These are phyloP conservation scores for Pachliopta kotzebuea DNA, from an alignment of 2,888 invertebrate species.

Conservation along the genomic window DNA sequence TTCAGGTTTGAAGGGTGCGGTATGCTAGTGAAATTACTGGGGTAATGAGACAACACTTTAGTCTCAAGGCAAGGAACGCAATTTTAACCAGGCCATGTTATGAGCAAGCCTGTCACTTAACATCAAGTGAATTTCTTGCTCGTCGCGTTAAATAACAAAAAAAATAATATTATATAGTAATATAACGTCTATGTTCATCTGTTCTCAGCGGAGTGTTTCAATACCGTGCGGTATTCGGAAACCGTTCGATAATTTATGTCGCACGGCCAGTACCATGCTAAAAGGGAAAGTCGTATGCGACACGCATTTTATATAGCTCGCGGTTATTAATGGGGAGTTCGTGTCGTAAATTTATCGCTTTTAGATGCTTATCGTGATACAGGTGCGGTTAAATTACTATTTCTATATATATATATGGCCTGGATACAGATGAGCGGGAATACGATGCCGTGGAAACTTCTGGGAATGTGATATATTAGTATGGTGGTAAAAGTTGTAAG, in stretches of 20 bases:
- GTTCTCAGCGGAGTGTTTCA: too few species aligned
- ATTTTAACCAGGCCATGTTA: too few species aligned
- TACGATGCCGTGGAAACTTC: neutral
- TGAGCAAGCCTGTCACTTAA: too few species aligned
- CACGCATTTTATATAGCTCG: constrained; percentile 34
- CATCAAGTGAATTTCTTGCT: too few species aligned
- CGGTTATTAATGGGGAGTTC: constrained; percentile 18
- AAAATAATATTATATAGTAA: too few species aligned
- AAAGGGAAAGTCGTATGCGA: constrained; percentile 42
- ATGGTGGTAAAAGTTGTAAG: too few species aligned
- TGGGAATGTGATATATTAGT: neutral
- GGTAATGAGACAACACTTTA: too few species aligned
- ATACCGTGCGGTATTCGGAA: constrained; percentile 26
- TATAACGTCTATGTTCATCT: too few species aligned
- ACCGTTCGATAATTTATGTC: constrained; percentile 26
- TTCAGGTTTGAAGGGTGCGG: too few species aligned
- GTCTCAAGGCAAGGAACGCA: too few species aligned
- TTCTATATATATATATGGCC: constrained; percentile 6
- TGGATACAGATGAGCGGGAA: constrained; percentile 7
- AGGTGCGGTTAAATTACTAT: constrained; percentile 16
- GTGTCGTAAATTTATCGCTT: constrained; percentile 22
- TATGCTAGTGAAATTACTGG: too few species aligned
- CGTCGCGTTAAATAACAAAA: too few species aligned
- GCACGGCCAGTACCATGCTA: constrained; percentile 40
- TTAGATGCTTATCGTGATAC: constrained; percentile 15